Evolutionary conservation across 2,888 invertebrate genomes (phyloP).

Genomic region (Ophioninae sp.): DNA sequence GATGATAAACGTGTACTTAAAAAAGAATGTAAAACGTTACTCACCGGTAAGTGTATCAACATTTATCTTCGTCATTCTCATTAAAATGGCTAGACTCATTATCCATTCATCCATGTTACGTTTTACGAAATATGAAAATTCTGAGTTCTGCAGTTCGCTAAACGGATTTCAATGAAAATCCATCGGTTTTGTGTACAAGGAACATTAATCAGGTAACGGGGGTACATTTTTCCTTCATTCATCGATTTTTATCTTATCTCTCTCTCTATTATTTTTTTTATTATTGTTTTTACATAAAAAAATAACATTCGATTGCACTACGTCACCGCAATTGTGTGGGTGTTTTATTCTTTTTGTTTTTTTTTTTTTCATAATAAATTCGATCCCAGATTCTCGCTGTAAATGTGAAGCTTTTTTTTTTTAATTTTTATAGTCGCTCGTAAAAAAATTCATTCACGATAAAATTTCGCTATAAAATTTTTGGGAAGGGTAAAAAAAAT

Average conservation of each 20-base stretch:
- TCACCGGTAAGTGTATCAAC: conserved; percentile 57
- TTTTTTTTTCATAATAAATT: neutral
- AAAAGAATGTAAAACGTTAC: conserved; percentile 28
- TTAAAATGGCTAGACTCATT: conserved; percentile 8
- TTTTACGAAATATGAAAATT: conserved; percentile 20
- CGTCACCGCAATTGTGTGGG: neutral
- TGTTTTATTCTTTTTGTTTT: too few species aligned
- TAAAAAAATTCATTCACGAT: conserved; percentile 2
- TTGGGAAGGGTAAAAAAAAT: neutral
- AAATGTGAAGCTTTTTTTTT: conserved; percentile 4
- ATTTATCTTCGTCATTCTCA: conserved; percentile 38
- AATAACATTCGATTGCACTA: conserved; percentile 21
- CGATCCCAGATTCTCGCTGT: neutral
- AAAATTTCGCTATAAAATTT: neutral
- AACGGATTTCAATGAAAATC: conserved; percentile 28
- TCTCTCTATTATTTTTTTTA: conserved; percentile 2
- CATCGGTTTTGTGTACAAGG: conserved; percentile 30
- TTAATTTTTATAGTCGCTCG: neutral
- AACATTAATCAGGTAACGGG: conserved; percentile 44
- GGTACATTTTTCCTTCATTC: neutral
- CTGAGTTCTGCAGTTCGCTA: conserved; percentile 28
- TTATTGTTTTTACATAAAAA: conserved; percentile 1
- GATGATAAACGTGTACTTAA: conserved; percentile 42
- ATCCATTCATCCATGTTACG: neutral
- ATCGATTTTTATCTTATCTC: too few species aligned